phyloP scores from a whole-genome alignment of 2,797 vertebrate species.

The Thalassophryne amazonica region DNA sequence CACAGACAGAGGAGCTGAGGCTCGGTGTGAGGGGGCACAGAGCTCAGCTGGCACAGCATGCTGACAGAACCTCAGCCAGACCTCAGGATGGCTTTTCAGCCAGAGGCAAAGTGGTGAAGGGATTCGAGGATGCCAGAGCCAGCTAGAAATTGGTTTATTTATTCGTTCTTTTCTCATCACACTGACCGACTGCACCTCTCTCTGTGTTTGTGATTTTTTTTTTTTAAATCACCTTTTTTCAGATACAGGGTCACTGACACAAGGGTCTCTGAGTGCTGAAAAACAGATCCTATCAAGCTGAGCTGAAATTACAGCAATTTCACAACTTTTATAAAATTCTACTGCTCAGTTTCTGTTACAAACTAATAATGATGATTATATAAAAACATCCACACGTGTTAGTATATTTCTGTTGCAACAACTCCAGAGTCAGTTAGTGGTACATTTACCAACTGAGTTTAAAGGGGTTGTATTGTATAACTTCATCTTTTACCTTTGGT shows the following conservation, averaged over 20 bases:
- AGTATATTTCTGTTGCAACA: neutral
- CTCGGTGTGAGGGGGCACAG: constrained; percentile 50
- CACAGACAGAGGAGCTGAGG: constrained; percentile 51
- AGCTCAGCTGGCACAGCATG: constrained; percentile 68
- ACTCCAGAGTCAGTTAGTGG: neutral
- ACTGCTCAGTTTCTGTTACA: constrained; percentile 10
- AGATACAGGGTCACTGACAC: constrained; percentile 5
- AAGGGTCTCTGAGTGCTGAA: constrained; percentile 21
- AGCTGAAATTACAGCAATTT: constrained; percentile 3
- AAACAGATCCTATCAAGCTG: constrained; percentile 23
- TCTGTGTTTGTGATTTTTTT: constrained; percentile 10
- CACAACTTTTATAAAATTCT: neutral
- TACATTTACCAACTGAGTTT: neutral
- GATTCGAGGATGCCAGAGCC: constrained; percentile 49
- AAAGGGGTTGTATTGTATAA: neutral
- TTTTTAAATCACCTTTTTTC: no score
- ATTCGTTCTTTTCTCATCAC: constrained; percentile 21
- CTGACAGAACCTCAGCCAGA: constrained; percentile 73
- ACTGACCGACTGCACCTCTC: constrained; percentile 28
- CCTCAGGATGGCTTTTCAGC: constrained; percentile 65
- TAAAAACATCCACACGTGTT: neutral
- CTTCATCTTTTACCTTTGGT: no score
- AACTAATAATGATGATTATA: constrained; percentile 1
- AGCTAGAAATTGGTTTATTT: constrained; percentile 39
- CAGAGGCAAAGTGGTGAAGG: constrained; percentile 52